A percentile compares a stretch with the other conserved stretches of the same genome.
phyloP scores from a whole-genome alignment of 2,888 invertebrate genomes.

The Mimumesa dahlbomi region DNA sequence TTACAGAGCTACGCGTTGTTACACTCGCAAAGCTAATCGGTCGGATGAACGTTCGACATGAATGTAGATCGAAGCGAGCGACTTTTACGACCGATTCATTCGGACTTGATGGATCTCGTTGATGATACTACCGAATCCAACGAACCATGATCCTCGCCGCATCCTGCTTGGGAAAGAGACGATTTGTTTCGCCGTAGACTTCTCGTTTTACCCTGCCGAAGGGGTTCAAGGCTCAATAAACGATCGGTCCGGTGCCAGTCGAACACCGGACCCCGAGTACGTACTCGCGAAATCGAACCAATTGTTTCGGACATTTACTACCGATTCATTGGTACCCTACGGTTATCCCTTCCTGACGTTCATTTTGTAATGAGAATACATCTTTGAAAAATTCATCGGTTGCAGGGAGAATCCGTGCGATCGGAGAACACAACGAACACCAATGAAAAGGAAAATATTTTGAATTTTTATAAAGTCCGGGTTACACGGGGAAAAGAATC shows the following conservation, averaged over 20 bases:
- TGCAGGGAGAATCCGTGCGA: too few species aligned
- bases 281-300: neutral
- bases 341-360: neutral
- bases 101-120: slow-evolving; percentile 33
- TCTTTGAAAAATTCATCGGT: slow-evolving; percentile 5
- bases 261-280: too few species aligned
- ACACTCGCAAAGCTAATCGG: slow-evolving; percentile 18
- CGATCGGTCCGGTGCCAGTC: slow-evolving; percentile 11
- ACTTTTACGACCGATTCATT: slow-evolving; percentile 49
- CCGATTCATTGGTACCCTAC: slow-evolving; percentile 9
- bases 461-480: neutral
- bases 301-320: slow-evolving; percentile 26
- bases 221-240: slow-evolving; percentile 29
- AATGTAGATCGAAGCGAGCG: slow-evolving; percentile 30
- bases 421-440: too few species aligned
- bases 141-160: slow-evolving; percentile 25
- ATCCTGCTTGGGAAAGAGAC: slow-evolving; percentile 33
- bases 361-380: neutral
- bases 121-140: slow-evolving; percentile 39
- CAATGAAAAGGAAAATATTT: too few species aligned
- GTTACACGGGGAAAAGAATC: neutral
- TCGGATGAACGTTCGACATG: slow-evolving; percentile 18
- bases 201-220: slow-evolving; percentile 20
- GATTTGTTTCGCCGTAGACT: slow-evolving; percentile 27
- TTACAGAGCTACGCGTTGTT: slow-evolving; percentile 4